phyloP scores from a whole-genome alignment of 1,140 invertebrate genomes.

The Rhynchophorus ferrugineus region DNA sequence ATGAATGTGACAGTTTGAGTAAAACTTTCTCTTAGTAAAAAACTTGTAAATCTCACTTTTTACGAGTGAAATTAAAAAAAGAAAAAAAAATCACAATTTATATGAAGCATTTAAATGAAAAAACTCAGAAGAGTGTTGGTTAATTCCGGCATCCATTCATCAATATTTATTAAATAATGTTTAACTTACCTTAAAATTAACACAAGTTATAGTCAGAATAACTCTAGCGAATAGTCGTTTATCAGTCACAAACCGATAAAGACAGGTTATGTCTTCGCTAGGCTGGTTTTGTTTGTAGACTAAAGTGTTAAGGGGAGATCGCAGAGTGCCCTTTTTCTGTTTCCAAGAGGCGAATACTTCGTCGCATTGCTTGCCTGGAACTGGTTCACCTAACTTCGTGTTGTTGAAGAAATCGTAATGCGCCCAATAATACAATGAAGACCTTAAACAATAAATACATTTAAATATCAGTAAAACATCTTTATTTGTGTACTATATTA shows the following conservation, averaged over 20 bases:
- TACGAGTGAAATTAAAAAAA: no score
- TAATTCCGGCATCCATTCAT: no score
- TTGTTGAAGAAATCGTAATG: constrained; percentile 91
- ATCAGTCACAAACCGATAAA: constrained; percentile 76
- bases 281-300: constrained; percentile 68
- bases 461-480: no score
- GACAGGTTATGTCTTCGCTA: constrained; percentile 64
- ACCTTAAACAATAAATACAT: no score
- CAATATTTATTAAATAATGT: no score
- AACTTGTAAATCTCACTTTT: no score
- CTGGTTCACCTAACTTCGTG: constrained; percentile 70
- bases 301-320: constrained; percentile 76
- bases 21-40: no score
- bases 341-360: constrained; percentile 78
- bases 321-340: constrained; percentile 56
- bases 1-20: not conserved
- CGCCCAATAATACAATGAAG: constrained; percentile 83
- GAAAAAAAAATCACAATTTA: no score
- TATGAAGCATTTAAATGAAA: no score
- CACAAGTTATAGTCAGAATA: constrained; percentile 61
- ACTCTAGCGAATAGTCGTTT: constrained; percentile 70
- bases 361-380: constrained; percentile 72
- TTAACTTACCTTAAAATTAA: constrained; percentile 56
- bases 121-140: no score
- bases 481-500: no score